Evolutionary conservation across 35 echinoderm and acorn worm genomes (phyloP).

Genomic region (Acanthaster planci): DNA sequence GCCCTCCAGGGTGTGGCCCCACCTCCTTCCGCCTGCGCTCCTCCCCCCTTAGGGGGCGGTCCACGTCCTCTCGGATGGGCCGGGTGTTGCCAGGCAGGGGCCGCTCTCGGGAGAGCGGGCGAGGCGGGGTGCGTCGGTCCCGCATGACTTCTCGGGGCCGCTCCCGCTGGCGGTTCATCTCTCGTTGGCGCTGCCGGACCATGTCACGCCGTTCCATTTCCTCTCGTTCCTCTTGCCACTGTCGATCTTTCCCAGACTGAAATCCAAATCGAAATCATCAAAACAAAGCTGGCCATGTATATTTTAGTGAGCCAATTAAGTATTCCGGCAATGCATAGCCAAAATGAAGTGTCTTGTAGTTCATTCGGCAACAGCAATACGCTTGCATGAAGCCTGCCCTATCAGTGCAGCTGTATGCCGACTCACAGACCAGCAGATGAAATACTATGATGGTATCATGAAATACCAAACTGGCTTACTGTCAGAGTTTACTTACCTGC

Average conservation of each 20-base stretch:
- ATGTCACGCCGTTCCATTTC: background rate
- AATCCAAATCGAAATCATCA: background rate
- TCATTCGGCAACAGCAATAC: too few species aligned
- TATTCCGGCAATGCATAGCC: too few species aligned
- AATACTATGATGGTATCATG: too few species aligned
- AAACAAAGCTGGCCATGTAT: too few species aligned
- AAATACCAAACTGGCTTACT: too few species aligned
- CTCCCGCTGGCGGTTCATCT: constrained; percentile 32
- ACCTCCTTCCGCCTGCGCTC: background rate
- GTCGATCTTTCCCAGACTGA: constrained; percentile 6
- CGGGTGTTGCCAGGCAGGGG: constrained; percentile 23
- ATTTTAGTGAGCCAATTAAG: too few species aligned
- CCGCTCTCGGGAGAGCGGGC: background rate
- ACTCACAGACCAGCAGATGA: too few species aligned
- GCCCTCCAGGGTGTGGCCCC: background rate
- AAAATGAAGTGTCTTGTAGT: too few species aligned
- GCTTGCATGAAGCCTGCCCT: too few species aligned
- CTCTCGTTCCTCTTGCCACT: constrained; percentile 7
- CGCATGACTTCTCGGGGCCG: background rate
- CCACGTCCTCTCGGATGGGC: constrained; percentile 7
- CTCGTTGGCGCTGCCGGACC: constrained; percentile 2
- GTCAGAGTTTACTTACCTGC: too few species aligned
- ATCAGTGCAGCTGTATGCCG: too few species aligned
- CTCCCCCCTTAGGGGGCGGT: constrained; percentile 37
- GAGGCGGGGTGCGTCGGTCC: constrained; percentile 29